Evolutionary conservation across 2,113 vertebrate genomes (phyloP).

Genomic region (Galemys pyrenaicus): DNA sequence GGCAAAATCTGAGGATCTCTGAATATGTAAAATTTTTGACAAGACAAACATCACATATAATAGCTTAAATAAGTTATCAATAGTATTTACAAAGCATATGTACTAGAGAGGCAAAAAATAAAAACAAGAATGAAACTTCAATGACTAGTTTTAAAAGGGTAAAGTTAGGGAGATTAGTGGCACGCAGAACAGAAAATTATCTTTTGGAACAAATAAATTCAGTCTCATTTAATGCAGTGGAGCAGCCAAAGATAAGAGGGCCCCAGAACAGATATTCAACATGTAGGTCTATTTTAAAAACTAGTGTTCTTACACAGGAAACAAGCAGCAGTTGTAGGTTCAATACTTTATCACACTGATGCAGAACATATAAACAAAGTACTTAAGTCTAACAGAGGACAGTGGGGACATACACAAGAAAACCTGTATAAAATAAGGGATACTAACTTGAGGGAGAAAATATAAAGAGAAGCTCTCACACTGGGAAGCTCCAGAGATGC

Average conservation of each 20-base stretch:
- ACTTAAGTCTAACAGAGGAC: neutral
- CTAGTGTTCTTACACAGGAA: neutral
- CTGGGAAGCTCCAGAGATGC: neutral
- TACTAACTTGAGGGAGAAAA: neutral
- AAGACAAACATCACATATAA: neutral
- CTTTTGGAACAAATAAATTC: conserved; percentile 42
- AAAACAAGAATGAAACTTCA: conserved; percentile 1
- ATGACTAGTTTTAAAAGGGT: neutral
- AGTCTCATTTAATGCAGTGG: neutral
- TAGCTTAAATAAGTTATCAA: neutral
- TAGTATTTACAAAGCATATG: neutral
- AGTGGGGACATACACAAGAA: neutral
- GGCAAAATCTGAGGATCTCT: neutral
- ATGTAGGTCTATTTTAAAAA: neutral
- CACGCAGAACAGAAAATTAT: conserved; percentile 22
- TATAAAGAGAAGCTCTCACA: neutral
- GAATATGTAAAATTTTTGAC: conserved; percentile 16
- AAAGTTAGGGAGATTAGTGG: neutral
- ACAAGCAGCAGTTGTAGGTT: neutral
- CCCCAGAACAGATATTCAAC: neutral
- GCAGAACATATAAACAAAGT: neutral
- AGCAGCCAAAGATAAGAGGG: neutral
- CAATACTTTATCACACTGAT: neutral
- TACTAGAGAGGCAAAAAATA: neutral
- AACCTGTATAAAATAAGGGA: neutral